phyloP scores from a whole-genome alignment of 1,140 invertebrate genomes.

The Tachypleus tridentatus region DNA sequence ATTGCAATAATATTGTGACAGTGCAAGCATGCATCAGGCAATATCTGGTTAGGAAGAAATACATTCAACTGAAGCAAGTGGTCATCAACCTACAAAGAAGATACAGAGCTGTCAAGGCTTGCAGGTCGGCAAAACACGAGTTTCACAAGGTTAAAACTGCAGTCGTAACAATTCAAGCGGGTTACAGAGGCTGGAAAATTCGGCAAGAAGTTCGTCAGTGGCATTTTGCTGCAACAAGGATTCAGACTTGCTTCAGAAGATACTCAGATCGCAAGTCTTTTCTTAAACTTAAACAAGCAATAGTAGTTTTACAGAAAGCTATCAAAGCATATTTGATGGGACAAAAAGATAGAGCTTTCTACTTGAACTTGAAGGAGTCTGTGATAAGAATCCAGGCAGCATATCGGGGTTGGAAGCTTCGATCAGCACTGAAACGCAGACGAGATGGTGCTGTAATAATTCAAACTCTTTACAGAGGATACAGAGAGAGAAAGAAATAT shows the following conservation, averaged over 20 bases:
- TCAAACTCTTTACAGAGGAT: conserved; percentile 4
- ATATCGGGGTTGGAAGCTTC: not conserved
- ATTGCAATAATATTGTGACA: too few relatives aligned
- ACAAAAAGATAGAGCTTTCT: conserved; percentile 1
- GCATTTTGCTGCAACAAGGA: not conserved
- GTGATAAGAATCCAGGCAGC: conserved; percentile 7
- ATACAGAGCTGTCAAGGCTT: too few relatives aligned
- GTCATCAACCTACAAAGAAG: too few relatives aligned
- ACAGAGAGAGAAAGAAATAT: not conserved
- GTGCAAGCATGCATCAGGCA: not conserved
- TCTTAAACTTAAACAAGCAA: conserved; percentile 16
- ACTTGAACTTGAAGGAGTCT: not conserved
- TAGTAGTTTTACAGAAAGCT: conserved; percentile 21
- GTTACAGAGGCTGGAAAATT: not conserved
- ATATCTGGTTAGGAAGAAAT: not conserved
- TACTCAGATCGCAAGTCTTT: conserved; percentile 13
- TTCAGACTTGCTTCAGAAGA: not conserved
- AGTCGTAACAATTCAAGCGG: not conserved
- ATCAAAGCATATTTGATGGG: conserved; percentile 19
- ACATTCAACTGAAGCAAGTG: not conserved
- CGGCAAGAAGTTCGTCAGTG: not conserved
- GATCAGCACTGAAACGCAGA: not conserved
- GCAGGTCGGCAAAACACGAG: too few relatives aligned
- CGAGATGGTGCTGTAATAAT: conserved; percentile 1
- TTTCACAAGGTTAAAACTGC: not conserved